Conservation (phyloP, 92 coral and sea anemone genomes). For the Bergia sp. region DNA sequence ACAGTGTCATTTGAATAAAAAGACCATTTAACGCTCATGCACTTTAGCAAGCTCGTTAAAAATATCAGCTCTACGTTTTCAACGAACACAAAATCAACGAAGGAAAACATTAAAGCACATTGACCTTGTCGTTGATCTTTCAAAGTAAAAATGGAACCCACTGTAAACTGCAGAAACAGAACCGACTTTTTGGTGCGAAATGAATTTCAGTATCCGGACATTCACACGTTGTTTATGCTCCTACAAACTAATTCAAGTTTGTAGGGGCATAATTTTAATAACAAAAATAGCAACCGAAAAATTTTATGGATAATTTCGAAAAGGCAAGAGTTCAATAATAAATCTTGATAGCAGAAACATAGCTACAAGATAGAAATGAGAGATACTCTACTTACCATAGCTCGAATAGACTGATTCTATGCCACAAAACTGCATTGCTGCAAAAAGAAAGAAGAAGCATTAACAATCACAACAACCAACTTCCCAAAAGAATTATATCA, state of each 20-base stretch:
- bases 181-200: background rate
- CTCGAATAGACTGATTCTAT: conserved; percentile 74
- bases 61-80: background rate
- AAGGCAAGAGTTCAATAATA: background rate
- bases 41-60: background rate
- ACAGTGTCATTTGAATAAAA: background rate
- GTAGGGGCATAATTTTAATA: background rate
- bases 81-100: background rate
- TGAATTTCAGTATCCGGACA: background rate
- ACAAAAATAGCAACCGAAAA: background rate
- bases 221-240: background rate
- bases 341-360: background rate
- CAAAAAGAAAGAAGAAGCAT: background rate
- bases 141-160: background rate
- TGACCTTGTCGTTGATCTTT: background rate
- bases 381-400: conserved; percentile 67
- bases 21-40: background rate
- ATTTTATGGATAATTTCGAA: background rate
- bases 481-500: background rate
- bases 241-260: too few species aligned
- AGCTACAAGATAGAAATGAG: background rate
- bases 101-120: background rate
- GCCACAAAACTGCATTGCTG: conserved; percentile 68
- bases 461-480: background rate
- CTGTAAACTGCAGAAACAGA: background rate